Base-by-base conservation (phyloP, 2,113 vertebrate genomes). In the Siniperca chuatsi region DNA sequence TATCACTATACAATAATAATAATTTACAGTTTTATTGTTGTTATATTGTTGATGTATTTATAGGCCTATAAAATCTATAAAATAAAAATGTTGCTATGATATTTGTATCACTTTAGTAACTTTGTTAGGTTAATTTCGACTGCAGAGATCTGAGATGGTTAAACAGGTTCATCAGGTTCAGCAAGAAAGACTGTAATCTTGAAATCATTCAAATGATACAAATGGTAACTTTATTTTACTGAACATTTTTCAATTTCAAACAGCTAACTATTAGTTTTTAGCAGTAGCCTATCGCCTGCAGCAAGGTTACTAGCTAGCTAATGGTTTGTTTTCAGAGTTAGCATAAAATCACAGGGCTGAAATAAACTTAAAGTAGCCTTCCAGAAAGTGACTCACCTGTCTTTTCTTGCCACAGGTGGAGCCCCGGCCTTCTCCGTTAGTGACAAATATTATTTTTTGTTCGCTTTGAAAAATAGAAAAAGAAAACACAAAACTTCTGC, bases 321-420 rank as follows among this genome's bases (percentile, higher is more conserved):
- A 2, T 4, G 12, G 7, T 48, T 11, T 25, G 8, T 8, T 37
- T 62, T 54, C 57, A 54, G 54, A 73, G 1, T 48, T 4, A 16
- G 3, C 35, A 44, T 25, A 1, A 37, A 64, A 82, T 18, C 4
- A 25, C 42, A 33, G 9, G 8, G 8, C 23, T 75, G 62, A 83
- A 75, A 71, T 4, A 25, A 21, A 16, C 21, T 44, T 23, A 0
- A 44, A 20, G 35, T 65, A 35, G 8, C 7, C 35, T 42, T 25
- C 33, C 44, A 46, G 12, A 73, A 29, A 66, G 25, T 13, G 85
- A 87, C 90, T 94, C 85, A 93, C 93, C 92, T 94, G 87, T 87
- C 12, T 62, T 50, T 37, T 23, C 81, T 77, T n/a, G 52, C 46
- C 29, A 83, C 90, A 91, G 92, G 79, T 88, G 89, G 21, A 85